Conservation (phyloP, 2,113 vertebrate species). For the Crocuta crocuta region DNA sequence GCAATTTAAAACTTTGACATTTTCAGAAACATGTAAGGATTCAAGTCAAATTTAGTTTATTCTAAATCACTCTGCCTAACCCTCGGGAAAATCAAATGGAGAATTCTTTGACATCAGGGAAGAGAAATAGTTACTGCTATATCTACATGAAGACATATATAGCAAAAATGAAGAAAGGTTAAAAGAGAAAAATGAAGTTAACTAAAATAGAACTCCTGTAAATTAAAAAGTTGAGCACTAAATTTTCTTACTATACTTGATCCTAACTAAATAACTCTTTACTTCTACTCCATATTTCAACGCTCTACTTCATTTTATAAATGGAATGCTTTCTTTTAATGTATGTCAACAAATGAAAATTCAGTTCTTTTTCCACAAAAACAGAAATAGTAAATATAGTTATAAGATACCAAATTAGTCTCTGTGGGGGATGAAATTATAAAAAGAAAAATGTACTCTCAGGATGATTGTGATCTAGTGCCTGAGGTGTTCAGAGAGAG, state of each 20-base stretch:
- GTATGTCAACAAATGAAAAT: slow-evolving; percentile 19
- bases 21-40: slow-evolving; percentile 57
- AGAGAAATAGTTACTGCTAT: slow-evolving; percentile 39
- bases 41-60: slow-evolving; percentile 64
- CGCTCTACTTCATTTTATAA: neutral
- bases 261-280: neutral
- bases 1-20: slow-evolving; percentile 68
- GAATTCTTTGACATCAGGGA: slow-evolving; percentile 22
- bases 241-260: neutral
- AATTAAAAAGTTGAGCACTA: neutral
- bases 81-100: slow-evolving; percentile 58
- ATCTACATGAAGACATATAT: neutral
- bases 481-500: neutral
- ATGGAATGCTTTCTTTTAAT: slow-evolving; percentile 24
- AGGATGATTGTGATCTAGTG: neutral
- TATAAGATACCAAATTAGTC: neutral
- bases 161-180: neutral
- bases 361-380: neutral
- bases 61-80: slow-evolving; percentile 64
- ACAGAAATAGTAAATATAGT: neutral
- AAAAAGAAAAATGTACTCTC: neutral
- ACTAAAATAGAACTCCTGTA: slow-evolving; percentile 18
- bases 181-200: slow-evolving; percentile 24
- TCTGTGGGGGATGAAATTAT: neutral
- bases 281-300: neutral